Conservation (phyloP, 2,113 vertebrate genomes). For the Semnornis frantzii region DNA sequence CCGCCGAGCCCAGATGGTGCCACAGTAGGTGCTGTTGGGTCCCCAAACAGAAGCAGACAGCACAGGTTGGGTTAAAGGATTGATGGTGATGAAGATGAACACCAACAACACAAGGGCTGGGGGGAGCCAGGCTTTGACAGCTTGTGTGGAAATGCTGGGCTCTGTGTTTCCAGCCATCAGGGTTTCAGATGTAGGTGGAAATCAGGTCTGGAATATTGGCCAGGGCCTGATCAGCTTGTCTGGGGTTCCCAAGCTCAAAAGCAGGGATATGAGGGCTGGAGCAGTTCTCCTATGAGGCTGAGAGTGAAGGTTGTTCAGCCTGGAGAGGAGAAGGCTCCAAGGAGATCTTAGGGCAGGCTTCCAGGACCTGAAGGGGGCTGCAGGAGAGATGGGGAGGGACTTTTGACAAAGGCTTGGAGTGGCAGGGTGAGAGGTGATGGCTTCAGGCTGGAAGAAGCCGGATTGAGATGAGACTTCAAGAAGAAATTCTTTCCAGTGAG, state of each 20-base stretch:
- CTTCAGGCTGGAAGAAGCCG: no score
- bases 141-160: rapidly evolving
- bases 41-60: neutral
- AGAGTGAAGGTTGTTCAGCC: no score
- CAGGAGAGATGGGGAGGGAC: no score
- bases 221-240: neutral
- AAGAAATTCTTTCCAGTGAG: no score
- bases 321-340: no score
- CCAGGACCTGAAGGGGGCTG: no score
- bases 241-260: neutral
- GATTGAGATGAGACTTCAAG: no score
- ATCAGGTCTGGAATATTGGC: neutral
- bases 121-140: neutral
- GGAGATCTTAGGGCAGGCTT: no score
- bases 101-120: rapidly evolving
- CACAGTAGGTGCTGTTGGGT: constrained; percentile 86
- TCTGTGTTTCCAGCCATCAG: neutral
- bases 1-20: constrained; percentile 93
- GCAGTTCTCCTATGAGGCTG: no score
- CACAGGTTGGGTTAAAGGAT: neutral
- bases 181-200: neutral
- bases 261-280: neutral
- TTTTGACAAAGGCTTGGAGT: no score
- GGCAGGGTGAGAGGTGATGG: no score
- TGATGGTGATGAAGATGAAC: neutral